These are phyloP conservation scores for roundworm (Caenorhabditis elegans) DNA, from an alignment of 1,140 invertebrate species.

Conservation along the genomic window WBcel235 BX284606.5:4268501-4269000, in stretches of 20 bases:
- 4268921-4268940: neutral
- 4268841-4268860: slow-evolving; percentile 40
- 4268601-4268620: slow-evolving; percentile 79
- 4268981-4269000: slow-evolving; percentile 27
- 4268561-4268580: slow-evolving; percentile 79
- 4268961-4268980: neutral
- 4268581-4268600: slow-evolving; percentile 89
- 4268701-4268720: slow-evolving; percentile 47
- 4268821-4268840: slow-evolving; percentile 41
- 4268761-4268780: slow-evolving; percentile 41
- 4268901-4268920: neutral
- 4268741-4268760: slow-evolving; percentile 43
- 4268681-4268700: slow-evolving; percentile 39
- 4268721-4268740: slow-evolving; percentile 46
- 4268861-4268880: neutral
- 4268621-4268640: neutral
- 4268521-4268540: slow-evolving; percentile 80
- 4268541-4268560: slow-evolving; percentile 84
- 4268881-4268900: too few species aligned
- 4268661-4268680: slow-evolving; percentile 51
- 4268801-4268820: slow-evolving; percentile 39
- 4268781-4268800: slow-evolving; percentile 40
- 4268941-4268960: slow-evolving; percentile 17
- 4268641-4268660: neutral
- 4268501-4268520: slow-evolving; percentile 80